Conservation (phyloP, 2,888 invertebrate species). For the Prosapia bicincta region DNA sequence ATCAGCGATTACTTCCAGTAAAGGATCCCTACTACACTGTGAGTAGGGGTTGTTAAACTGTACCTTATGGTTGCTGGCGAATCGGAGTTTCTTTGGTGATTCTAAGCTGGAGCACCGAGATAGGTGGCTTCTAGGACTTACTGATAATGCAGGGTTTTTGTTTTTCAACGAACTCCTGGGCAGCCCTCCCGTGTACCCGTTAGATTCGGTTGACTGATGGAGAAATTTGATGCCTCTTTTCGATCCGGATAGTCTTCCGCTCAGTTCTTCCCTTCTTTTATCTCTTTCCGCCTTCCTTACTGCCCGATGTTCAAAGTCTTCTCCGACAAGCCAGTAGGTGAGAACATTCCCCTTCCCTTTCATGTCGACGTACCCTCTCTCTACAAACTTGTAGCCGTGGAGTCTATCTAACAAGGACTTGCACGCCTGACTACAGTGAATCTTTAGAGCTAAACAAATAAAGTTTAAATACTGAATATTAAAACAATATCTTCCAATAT, state of each 20-base stretch:
- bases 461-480: no score
- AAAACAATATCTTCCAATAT: no score
- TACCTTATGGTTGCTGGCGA: constrained; percentile 66
- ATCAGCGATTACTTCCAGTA: constrained; percentile 56
- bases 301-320: constrained; percentile 60
- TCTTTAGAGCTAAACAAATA: constrained; percentile 64
- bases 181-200: constrained; percentile 37
- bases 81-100: constrained; percentile 77
- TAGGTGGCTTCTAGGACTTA: constrained; percentile 41
- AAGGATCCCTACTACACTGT: constrained; percentile 36
- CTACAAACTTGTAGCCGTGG: constrained; percentile 71
- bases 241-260: constrained; percentile 21
- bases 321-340: constrained; percentile 81
- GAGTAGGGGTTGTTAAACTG: constrained; percentile 48
- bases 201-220: constrained; percentile 22
- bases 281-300: constrained; percentile 55
- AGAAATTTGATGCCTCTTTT: constrained; percentile 19
- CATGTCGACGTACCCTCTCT: constrained; percentile 73
- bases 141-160: constrained; percentile 38
- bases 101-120: constrained; percentile 73
- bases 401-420: constrained; percentile 64
- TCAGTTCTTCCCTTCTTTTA: constrained; percentile 45
- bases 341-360: constrained; percentile 81
- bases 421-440: constrained; percentile 77
- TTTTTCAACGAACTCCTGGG: constrained; percentile 69